These are phyloP conservation scores for Cyanoliseus patagonus DNA, from an alignment of 2,113 vertebrate genomes.

Conservation along the genomic window DNA sequence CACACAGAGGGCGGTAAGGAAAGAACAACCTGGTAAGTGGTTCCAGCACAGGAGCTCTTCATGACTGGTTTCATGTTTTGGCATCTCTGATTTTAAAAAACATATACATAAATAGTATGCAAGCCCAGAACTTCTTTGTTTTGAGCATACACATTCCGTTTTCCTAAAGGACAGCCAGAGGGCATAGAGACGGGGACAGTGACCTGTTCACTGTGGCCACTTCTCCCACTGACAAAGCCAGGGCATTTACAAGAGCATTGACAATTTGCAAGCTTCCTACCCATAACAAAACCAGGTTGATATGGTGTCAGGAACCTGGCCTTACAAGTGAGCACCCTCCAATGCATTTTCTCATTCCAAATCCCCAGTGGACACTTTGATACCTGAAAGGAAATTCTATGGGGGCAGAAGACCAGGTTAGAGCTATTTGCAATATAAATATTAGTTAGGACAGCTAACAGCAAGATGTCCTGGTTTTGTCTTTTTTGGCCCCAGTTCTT, in stretches of 20 bases:
- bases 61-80: background rate
- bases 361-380: background rate
- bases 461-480: background rate
- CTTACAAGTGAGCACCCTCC: background rate
- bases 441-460: background rate
- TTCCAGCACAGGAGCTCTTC: background rate
- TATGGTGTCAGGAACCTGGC: background rate
- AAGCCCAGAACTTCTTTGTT: background rate
- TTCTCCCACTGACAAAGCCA: background rate
- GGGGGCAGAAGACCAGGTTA: background rate
- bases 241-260: background rate
- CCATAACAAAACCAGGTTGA: background rate
- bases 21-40: background rate
- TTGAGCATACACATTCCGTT: background rate
- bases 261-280: background rate
- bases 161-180: background rate
- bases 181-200: background rate
- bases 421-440: background rate
- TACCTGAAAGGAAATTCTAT: background rate
- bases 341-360: background rate
- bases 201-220: too few species aligned
- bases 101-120: accelerated
- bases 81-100: background rate
- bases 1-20: background rate
- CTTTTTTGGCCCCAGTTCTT: background rate